phyloP scores from a whole-genome alignment of 2,113 vertebrate genomes.

The Dasyprocta punctata region DNA sequence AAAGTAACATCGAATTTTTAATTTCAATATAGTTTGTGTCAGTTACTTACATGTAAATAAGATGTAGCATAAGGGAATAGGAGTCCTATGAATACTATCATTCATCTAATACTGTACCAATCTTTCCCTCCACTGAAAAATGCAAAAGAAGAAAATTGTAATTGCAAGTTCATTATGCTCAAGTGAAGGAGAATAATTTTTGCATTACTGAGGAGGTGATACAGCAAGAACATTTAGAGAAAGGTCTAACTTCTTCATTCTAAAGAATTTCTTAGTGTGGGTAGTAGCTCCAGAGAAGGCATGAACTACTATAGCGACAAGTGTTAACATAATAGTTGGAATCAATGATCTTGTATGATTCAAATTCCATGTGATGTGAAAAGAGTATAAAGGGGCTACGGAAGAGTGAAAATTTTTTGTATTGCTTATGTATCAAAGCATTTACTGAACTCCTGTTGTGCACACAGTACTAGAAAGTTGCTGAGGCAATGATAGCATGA shows the following conservation, averaged over 20 bases:
- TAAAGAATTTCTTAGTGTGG: not conserved
- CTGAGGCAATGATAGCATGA: not conserved
- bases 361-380: not conserved
- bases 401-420: not conserved
- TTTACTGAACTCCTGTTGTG: not conserved
- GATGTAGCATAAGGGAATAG: slow-evolving; percentile 36
- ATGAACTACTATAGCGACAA: not conserved
- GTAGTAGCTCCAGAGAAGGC: not conserved
- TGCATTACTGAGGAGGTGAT: not conserved
- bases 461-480: not conserved
- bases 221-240: not conserved
- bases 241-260: not conserved
- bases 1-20: slow-evolving; percentile 62
- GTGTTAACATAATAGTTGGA: not conserved
- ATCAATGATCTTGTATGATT: not conserved
- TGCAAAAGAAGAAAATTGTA: slow-evolving; percentile 37
- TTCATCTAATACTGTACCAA: not conserved
- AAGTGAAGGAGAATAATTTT: not conserved
- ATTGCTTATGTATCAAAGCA: not conserved
- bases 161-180: slow-evolving; percentile 41
- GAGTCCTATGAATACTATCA: not conserved
- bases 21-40: slow-evolving; percentile 57
- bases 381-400: not conserved
- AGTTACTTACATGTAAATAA: slow-evolving; percentile 7
- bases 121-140: not conserved